phyloP scores from a whole-genome alignment of 2,797 vertebrate genomes.

The Sebastes baramenuke region DNA sequence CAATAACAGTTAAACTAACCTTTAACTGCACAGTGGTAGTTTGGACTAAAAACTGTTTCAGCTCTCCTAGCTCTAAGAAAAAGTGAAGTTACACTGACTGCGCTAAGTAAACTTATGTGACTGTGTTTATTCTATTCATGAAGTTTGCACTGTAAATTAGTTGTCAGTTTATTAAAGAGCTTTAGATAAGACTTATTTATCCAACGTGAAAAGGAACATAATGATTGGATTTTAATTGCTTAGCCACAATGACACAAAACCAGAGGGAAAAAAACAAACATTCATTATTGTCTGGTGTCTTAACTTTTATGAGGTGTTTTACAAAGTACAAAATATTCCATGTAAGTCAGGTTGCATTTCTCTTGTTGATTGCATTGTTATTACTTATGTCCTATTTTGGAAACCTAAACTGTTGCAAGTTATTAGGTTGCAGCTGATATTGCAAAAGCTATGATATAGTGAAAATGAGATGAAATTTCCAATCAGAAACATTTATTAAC shows the following conservation, averaged over 20 bases:
- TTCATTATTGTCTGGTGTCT: neutral
- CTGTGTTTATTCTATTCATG: slow-evolving; percentile 3
- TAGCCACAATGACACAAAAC: neutral
- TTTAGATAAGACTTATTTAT: slow-evolving; percentile 19
- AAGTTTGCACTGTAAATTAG: neutral
- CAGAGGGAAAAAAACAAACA: neutral
- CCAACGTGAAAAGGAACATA: slow-evolving; percentile 10
- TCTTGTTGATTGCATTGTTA: neutral
- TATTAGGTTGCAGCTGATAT: neutral
- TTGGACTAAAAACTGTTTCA: neutral
- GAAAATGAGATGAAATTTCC: neutral
- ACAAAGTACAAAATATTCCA: neutral
- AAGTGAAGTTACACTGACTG: neutral
- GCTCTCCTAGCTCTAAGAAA: neutral
- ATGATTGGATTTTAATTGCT: slow-evolving; percentile 36
- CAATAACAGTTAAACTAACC: neutral
- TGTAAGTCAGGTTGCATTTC: neutral
- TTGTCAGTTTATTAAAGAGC: slow-evolving; percentile 2
- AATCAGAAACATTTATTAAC: neutral
- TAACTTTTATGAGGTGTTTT: neutral
- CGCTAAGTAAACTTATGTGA: neutral
- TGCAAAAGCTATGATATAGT: neutral
- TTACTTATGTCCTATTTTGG: neutral
- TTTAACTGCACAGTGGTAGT: neutral
- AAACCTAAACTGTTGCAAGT: neutral